Evolutionary conservation across 2,797 vertebrate species (phyloP).

Genomic region (Merluccius polli): DNA sequence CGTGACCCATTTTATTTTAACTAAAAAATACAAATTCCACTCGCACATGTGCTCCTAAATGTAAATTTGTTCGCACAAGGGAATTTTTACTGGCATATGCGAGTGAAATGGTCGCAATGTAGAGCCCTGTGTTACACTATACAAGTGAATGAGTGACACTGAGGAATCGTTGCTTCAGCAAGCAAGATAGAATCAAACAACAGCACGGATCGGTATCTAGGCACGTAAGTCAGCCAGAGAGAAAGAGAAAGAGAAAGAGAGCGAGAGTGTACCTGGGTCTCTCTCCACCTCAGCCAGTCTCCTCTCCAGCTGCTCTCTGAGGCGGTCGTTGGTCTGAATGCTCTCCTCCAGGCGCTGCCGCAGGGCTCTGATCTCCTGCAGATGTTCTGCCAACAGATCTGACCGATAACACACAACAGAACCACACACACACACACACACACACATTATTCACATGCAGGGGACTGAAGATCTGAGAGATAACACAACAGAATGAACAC

Average conservation of each 20-base stretch:
- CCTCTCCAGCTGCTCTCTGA: conserved; percentile 86
- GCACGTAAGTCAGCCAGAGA: too few relatives aligned
- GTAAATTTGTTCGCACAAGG: too few relatives aligned
- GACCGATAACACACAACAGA: conserved; percentile 5
- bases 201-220: not conserved
- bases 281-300: conserved; percentile 77
- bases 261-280: conserved; percentile 75
- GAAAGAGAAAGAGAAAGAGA: not conserved
- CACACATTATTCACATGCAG: not conserved
- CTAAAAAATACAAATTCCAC: too few relatives aligned
- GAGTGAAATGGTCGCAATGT: not conserved
- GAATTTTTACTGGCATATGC: too few relatives aligned
- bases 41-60: too few relatives aligned
- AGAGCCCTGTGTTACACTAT: not conserved
- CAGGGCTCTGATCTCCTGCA: conserved; percentile 88
- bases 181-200: too few relatives aligned
- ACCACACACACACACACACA: not conserved
- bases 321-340: conserved; percentile 87
- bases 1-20: too few relatives aligned
- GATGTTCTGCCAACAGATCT: conserved; percentile 88
- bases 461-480: not conserved
- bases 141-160: not conserved
- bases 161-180: not conserved
- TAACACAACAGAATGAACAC: not conserved
- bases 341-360: conserved; percentile 88